Evolutionary conservation across 2,888 invertebrate species (phyloP).

Genomic region (Lapara coniferarum): DNA sequence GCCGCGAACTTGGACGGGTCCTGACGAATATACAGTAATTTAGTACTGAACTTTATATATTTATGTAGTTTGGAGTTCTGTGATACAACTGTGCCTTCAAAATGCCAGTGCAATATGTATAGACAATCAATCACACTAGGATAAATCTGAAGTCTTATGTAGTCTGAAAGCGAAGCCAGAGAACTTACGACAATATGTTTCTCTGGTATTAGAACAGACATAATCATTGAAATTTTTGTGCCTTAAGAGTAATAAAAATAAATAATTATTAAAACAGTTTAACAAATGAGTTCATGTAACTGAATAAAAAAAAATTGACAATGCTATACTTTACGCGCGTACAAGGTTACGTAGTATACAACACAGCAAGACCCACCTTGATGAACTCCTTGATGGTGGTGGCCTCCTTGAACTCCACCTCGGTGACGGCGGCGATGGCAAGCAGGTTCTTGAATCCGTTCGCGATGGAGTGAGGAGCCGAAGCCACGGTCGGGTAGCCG

Average conservation of each 20-base stretch:
- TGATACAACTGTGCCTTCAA: conserved; percentile 55
- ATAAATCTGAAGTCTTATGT: conserved; percentile 65
- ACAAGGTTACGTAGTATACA: not conserved
- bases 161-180: conserved; percentile 70
- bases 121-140: conserved; percentile 60
- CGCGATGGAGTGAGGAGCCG: conserved; percentile 98
- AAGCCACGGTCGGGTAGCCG: conserved; percentile 98
- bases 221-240: not conserved
- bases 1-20: conserved; percentile 97
- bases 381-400: conserved; percentile 95
- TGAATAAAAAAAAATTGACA: no score
- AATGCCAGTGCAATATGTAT: conserved; percentile 65
- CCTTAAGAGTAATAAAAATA: no score
- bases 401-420: conserved; percentile 97
- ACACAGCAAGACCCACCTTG: conserved; percentile 82
- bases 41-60: no score
- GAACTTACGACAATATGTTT: conserved; percentile 40
- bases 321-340: no score
- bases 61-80: no score
- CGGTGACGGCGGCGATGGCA: conserved; percentile 98
- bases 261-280: no score
- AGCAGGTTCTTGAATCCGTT: conserved; percentile 99
- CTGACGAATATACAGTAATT: conserved; percentile 65
- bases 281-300: no score
- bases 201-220: conserved; percentile 65